These are phyloP conservation scores for Drosophila niveifrons DNA, from an alignment of 2,888 invertebrate genomes.

Conservation along the genomic window DNA sequence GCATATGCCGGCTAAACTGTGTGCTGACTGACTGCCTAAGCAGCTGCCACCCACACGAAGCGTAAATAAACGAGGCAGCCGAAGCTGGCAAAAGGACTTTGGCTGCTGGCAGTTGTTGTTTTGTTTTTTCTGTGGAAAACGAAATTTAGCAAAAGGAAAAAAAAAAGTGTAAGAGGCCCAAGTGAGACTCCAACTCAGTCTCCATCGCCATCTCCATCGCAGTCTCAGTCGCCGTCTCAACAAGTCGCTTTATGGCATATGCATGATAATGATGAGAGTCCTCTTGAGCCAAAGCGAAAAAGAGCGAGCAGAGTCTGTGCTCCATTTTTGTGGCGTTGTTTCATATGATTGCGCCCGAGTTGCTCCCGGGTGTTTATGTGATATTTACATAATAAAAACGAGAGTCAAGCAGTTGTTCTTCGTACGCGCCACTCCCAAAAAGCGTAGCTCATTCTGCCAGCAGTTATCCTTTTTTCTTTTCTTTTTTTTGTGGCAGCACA, in stretches of 20 bases:
- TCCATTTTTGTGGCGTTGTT: slow-evolving; percentile 61
- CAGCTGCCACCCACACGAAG: slow-evolving; percentile 58
- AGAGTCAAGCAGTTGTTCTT: slow-evolving; percentile 60
- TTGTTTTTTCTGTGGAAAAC: slow-evolving; percentile 34
- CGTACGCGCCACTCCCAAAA: not conserved
- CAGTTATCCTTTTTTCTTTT: slow-evolving; percentile 61
- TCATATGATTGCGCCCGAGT: slow-evolving; percentile 72
- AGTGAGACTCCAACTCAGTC: not conserved
- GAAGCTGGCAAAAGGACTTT: slow-evolving; percentile 23
- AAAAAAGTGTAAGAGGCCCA: slow-evolving; percentile 24
- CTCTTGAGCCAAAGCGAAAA: slow-evolving; percentile 34
- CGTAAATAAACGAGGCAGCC: slow-evolving; percentile 23
- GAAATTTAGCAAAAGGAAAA: slow-evolving; percentile 40
- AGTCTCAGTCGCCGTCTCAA: slow-evolving; percentile 58
- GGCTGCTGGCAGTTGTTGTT: slow-evolving; percentile 41
- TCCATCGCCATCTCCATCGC: slow-evolving; percentile 47
- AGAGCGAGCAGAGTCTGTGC: slow-evolving; percentile 29
- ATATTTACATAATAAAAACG: slow-evolving; percentile 84
- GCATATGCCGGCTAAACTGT: slow-evolving; percentile 44
- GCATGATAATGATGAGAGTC: slow-evolving; percentile 76
- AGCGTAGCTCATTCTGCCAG: slow-evolving; percentile 43
- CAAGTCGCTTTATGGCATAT: slow-evolving; percentile 82
- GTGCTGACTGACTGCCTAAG: slow-evolving; percentile 62
- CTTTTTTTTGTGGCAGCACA: slow-evolving; percentile 42
- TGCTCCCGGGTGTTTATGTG: slow-evolving; percentile 83